phyloP scores from a whole-genome alignment of 2,888 invertebrate genomes.

The Diaprepes abbreviatus region DNA sequence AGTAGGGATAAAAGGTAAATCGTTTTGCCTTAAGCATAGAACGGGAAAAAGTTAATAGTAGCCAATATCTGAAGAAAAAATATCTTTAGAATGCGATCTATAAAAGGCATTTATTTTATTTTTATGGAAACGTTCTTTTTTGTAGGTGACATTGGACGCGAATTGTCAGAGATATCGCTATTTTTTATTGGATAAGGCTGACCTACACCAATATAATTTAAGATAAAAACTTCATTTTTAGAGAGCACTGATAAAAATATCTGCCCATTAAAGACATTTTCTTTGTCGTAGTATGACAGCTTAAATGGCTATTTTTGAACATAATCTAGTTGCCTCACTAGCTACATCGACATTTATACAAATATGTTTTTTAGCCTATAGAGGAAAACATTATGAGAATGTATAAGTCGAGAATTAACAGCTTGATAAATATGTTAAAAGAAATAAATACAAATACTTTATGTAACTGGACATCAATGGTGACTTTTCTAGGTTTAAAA shows the following conservation, averaged over 20 bases:
- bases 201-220: not conserved
- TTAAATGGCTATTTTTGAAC: too few relatives aligned
- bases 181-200: not conserved
- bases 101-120: constrained; percentile 16
- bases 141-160: not conserved
- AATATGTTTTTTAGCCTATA: too few relatives aligned
- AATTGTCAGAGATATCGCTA: not conserved
- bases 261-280: not conserved
- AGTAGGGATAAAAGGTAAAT: constrained; percentile 1
- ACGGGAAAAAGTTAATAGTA: not conserved
- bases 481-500: too few relatives aligned
- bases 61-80: not conserved
- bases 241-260: not conserved
- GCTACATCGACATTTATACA: too few relatives aligned
- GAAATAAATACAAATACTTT: too few relatives aligned
- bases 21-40: not conserved
- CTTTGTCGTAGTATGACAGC: too few relatives aligned
- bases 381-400: too few relatives aligned
- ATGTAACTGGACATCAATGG: too few relatives aligned
- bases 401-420: too few relatives aligned
- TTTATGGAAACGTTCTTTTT: not conserved
- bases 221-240: not conserved
- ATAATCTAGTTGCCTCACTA: too few relatives aligned
- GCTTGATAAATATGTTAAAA: too few relatives aligned
- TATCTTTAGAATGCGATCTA: constrained; percentile 4